phyloP scores from a whole-genome alignment of 92 coral and sea anemone species.

The Bergia puertoricense region DNA sequence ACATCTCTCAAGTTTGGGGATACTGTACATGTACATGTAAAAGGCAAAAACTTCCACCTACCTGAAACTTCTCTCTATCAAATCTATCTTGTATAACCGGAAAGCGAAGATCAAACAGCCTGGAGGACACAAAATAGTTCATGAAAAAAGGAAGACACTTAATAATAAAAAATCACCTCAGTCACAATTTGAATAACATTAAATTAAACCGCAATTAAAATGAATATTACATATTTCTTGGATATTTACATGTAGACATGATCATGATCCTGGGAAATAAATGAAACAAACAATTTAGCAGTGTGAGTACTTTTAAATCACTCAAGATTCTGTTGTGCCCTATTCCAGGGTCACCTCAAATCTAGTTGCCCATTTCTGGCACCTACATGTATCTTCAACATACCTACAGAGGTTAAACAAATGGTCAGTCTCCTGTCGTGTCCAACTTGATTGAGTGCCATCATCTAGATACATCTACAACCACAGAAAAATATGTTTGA shows the following conservation, averaged over 20 bases:
- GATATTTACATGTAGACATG: no score
- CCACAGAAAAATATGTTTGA: not conserved
- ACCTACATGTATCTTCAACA: not conserved
- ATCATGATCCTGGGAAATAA: no score
- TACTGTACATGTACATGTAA: no score
- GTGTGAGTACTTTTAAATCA: no score
- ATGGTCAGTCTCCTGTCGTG: slow-evolving; percentile 87
- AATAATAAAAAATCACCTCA: no score
- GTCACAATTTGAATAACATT: no score
- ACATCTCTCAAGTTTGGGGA: not conserved
- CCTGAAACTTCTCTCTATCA: slow-evolving; percentile 89
- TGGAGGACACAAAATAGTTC: slow-evolving; percentile 11
- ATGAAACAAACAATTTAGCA: no score
- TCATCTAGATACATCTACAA: slow-evolving; percentile 86
- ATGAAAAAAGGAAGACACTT: not conserved
- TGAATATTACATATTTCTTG: no score
- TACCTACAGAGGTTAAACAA: slow-evolving; percentile 97
- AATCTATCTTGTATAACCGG: slow-evolving; percentile 91
- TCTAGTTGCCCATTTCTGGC: not conserved
- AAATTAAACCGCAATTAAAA: no score
- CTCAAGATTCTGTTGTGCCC: no score
- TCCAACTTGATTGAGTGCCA: slow-evolving; percentile 82
- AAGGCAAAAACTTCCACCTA: slow-evolving; percentile 6
- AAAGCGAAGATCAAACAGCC: slow-evolving; percentile 90
- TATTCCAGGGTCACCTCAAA: not conserved